Conservation (phyloP, 2,888 invertebrate genomes). For the Timandra comae region DNA sequence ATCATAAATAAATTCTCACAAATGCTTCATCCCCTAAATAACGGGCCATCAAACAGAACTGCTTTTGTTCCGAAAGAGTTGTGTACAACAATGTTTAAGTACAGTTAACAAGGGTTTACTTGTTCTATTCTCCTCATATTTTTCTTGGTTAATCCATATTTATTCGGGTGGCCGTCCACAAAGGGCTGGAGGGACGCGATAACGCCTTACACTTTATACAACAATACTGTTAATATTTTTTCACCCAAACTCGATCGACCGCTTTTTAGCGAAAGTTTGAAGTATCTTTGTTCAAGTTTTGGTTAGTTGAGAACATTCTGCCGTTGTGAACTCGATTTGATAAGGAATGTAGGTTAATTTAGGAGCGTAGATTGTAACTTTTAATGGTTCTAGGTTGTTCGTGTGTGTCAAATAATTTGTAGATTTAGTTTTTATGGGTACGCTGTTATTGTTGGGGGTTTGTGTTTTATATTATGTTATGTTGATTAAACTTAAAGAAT, state of each 20-base stretch:
- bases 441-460: no score
- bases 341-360: no score
- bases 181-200: constrained; percentile 48
- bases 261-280: constrained; percentile 1
- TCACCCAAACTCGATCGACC: constrained; percentile 27
- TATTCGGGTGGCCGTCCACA: constrained; percentile 56
- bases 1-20: no score
- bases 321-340: not conserved
- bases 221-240: constrained; percentile 50
- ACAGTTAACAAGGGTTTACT: constrained; percentile 43
- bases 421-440: no score
- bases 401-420: no score
- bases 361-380: no score
- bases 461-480: no score
- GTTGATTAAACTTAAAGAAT: no score
- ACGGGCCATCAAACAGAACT: no score
- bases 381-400: no score
- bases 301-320: not conserved
- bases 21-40: no score
- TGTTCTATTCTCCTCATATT: constrained; percentile 48
- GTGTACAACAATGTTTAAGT: constrained; percentile 1
- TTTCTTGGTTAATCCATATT: constrained; percentile 65
- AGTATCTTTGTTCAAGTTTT: not conserved
- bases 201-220: constrained; percentile 43
- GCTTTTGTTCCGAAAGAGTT: no score